These are phyloP conservation scores for Arion vulgaris DNA, from an alignment of 1,140 invertebrate species.

Conservation along the genomic window DNA sequence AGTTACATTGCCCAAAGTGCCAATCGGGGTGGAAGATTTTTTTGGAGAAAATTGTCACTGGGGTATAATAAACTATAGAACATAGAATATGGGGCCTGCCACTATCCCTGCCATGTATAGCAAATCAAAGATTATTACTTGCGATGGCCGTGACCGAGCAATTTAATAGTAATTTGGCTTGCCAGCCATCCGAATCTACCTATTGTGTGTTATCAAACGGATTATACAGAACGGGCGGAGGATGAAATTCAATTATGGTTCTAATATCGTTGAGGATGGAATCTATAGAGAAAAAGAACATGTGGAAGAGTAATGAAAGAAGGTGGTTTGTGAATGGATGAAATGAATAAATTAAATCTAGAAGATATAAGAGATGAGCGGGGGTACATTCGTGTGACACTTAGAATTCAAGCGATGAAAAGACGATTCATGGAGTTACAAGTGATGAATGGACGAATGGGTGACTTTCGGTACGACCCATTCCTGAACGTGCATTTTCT, in stretches of 20 bases:
- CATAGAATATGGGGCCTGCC: not conserved
- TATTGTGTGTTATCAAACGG: not conserved
- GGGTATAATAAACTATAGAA: conserved; percentile 26
- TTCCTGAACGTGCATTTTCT: not conserved
- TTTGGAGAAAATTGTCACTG: not conserved
- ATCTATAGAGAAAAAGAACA: not conserved
- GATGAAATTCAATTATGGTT: conserved; percentile 17
- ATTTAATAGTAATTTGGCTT: conserved; percentile 38
- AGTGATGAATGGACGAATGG: not conserved
- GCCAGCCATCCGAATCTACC: not conserved
- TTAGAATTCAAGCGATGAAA: not conserved
- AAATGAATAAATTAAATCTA: not conserved
- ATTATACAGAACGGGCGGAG: conserved; percentile 10
- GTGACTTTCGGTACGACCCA: not conserved
- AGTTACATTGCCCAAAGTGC: not conserved
- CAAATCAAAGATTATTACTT: conserved; percentile 19
- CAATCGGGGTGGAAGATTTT: conserved; percentile 2
- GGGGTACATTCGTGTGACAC: not conserved
- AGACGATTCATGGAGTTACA: not conserved
- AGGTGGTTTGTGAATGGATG: not conserved
- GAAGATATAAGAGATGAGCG: not conserved
- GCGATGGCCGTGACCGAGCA: conserved; percentile 12
- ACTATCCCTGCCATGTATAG: conserved; percentile 21
- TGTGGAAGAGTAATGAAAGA: not conserved
- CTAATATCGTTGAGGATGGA: not conserved